A percentile compares a stretch with the other conserved stretches of the same genome.
Evolutionary conservation across 2,113 vertebrate species (phyloP).

Genomic region (Apteryx owenii): DNA sequence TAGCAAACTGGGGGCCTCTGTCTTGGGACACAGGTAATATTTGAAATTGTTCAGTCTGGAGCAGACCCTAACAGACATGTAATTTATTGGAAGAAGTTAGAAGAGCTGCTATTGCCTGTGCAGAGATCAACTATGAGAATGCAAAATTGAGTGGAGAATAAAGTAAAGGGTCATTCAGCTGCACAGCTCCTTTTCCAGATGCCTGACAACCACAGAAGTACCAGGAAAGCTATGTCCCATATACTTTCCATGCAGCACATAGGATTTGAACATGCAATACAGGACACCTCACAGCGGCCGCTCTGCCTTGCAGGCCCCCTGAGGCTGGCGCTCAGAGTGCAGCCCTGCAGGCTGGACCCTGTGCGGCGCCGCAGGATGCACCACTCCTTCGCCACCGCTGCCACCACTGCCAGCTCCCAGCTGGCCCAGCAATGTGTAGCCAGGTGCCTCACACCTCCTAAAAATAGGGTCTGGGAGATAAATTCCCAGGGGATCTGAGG

Average conservation of each 20-base stretch:
- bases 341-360: not conserved
- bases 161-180: not conserved
- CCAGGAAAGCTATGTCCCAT: not conserved
- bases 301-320: not conserved
- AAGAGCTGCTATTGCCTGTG: not conserved
- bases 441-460: not conserved
- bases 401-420: not conserved
- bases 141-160: not conserved
- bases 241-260: not conserved
- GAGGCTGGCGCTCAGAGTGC: not conserved
- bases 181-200: not conserved
- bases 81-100: not conserved
- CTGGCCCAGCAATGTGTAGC: no score
- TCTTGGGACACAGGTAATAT: not conserved
- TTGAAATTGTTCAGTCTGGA: not conserved
- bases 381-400: not conserved
- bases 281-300: not conserved
- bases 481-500: rapidly evolving
- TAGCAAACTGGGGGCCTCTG: not conserved
- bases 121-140: not conserved
- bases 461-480: not conserved
- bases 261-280: not conserved
- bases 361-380: not conserved
- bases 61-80: not conserved
- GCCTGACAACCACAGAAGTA: not conserved